These are phyloP conservation scores for Enteromius thamalakanensis DNA, from an alignment of 2,797 vertebrate species.

Conservation along the genomic window DNA sequence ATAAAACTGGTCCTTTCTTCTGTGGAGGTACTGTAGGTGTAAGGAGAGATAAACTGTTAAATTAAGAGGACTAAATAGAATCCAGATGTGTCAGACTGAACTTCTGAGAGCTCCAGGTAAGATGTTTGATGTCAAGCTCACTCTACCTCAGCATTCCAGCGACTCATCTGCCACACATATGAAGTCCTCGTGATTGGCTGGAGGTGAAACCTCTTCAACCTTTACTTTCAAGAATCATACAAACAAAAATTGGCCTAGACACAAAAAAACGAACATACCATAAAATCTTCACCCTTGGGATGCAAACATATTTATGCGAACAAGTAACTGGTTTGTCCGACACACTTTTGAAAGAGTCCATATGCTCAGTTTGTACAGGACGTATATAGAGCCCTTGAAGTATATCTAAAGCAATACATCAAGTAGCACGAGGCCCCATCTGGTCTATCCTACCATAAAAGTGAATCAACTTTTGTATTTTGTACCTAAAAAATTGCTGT, in stretches of 20 bases:
- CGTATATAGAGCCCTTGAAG: background rate
- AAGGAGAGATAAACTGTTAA: background rate
- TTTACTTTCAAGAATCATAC: background rate
- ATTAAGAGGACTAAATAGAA: slow-evolving; percentile 2
- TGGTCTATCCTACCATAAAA: background rate
- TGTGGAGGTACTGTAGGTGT: background rate
- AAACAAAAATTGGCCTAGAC: background rate
- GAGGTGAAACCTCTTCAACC: slow-evolving; percentile 10
- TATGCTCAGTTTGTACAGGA: background rate
- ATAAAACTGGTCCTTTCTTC: slow-evolving; percentile 1
- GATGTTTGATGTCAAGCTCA: slow-evolving; percentile 62
- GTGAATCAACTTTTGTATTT: background rate
- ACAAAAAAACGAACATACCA: background rate
- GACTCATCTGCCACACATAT: slow-evolving; percentile 69
- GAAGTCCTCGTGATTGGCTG: slow-evolving; percentile 25
- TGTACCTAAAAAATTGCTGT: background rate
- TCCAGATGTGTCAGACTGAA: slow-evolving; percentile 11
- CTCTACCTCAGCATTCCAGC: slow-evolving; percentile 63
- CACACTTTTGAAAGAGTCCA: background rate
- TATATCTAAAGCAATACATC: background rate
- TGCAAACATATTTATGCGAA: background rate
- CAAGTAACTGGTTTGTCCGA: background rate
- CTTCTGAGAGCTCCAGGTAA: background rate
- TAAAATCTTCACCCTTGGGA: too few relatives aligned
- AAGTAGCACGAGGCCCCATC: background rate